A percentile compares a stretch with the other conserved stretches of the same genome.
Evolutionary conservation across 2,888 invertebrate species (phyloP).

Genomic region (Acanthacorydalis orientalis): DNA sequence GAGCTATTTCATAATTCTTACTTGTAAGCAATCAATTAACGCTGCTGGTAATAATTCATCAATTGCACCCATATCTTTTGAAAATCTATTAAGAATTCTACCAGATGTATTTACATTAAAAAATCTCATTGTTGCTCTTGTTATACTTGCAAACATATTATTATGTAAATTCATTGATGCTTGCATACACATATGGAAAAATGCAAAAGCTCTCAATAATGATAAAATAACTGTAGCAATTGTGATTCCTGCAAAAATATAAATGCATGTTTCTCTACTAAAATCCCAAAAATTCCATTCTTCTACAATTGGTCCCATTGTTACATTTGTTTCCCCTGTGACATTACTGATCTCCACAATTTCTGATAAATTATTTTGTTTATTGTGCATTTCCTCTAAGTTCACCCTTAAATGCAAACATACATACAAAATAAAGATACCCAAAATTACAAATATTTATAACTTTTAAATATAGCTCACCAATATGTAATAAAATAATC

Average conservation of each 20-base stretch:
- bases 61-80: slow-evolving; percentile 48
- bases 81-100: slow-evolving; percentile 50
- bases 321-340: neutral
- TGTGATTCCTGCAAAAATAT: slow-evolving; percentile 28
- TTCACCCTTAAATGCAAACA: slow-evolving; percentile 18
- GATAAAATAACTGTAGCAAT: slow-evolving; percentile 24
- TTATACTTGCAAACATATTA: slow-evolving; percentile 33
- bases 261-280: slow-evolving; percentile 21
- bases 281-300: slow-evolving; percentile 9
- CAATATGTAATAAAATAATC: slow-evolving; percentile 69
- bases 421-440: slow-evolving; percentile 5
- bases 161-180: slow-evolving; percentile 39
- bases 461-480: slow-evolving; percentile 24
- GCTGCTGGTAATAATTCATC: slow-evolving; percentile 34
- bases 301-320: neutral
- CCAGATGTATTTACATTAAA: slow-evolving; percentile 51
- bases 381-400: slow-evolving; percentile 15
- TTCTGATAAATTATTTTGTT: slow-evolving; percentile 8
- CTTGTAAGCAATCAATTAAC: slow-evolving; percentile 31
- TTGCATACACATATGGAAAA: slow-evolving; percentile 35
- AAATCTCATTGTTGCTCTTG: slow-evolving; percentile 46
- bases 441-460: neutral
- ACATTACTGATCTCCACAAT: neutral
- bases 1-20: slow-evolving; percentile 15
- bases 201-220: slow-evolving; percentile 28